Evolutionary conservation across 2,888 invertebrate genomes (phyloP), one percentile per base, ranked within the genome.

Genomic region (Eurytoma californica): DNA sequence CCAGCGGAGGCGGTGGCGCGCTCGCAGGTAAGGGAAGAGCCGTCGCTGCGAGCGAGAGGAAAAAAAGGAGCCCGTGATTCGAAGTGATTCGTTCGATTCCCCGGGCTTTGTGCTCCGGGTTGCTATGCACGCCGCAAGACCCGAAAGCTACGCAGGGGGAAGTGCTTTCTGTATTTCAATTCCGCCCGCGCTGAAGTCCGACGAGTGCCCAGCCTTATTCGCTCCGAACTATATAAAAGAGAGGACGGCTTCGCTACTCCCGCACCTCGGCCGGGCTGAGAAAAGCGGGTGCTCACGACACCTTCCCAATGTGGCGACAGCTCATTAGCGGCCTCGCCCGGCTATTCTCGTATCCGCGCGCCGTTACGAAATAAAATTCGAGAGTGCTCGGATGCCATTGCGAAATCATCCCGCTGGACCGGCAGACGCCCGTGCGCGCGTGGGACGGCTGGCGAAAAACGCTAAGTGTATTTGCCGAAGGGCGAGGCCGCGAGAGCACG

Each of bases 71-170:
- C 58, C 18, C 16, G 30, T 12, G 51, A 18, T 16, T 68, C 39
- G 24, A 49, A 63, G 63, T 69, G 68, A 73, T 78, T 78, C 78
- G 73, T 55, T 73, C 28, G 61, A 68, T 73, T 68, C 16, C 47
- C 20, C 49, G 61, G 14, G 61, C 39, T 58, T 77, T 72, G 77
- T 67, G 51, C n/a, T 24, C 28, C 30, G 61, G 20, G 24, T 14
- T 7, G 39, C 39, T 39, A 30, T 39, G n/a, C 14, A 3, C 60
- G 20, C 16, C 7, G 58, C 9, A 77, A 77, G 72, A 77, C 53
- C 67, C 66, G 65, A 53, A 65, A 65, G 69, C 55, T 7, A 14
- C 28, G 13, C 12, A 70, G 49, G 3, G 49, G 55, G 47, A 55
- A 67, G 51, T 72, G 61, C 61, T 51, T 24, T 61, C 55, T 53